Evolutionary conservation across 2,888 invertebrate species (phyloP).

Genomic region (Morpho helenor): DNA sequence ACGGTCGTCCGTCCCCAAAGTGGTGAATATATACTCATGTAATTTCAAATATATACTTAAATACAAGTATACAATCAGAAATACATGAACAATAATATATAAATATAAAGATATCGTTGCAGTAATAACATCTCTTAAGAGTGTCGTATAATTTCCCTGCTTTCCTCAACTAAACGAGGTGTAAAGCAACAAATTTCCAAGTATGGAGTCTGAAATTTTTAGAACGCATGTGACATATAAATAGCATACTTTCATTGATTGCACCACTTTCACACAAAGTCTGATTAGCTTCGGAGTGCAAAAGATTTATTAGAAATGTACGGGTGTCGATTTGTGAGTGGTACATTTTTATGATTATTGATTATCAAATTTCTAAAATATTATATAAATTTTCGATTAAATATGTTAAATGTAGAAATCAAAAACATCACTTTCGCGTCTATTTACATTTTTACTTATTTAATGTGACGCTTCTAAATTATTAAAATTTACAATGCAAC

Average conservation of each 20-base stretch:
- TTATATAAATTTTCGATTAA: too few relatives aligned
- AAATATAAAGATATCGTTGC: background rate
- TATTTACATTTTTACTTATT: too few relatives aligned
- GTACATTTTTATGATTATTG: conserved; percentile 2
- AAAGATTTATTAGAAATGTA: conserved; percentile 40
- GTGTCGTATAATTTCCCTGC: conserved; percentile 28
- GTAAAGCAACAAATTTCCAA: conserved; percentile 28
- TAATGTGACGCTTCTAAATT: too few relatives aligned
- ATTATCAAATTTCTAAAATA: too few relatives aligned
- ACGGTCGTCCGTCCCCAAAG: too few relatives aligned
- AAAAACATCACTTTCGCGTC: too few relatives aligned
- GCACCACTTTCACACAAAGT: conserved; percentile 50
- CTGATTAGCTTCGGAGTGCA: conserved; percentile 29
- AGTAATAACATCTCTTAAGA: conserved; percentile 37
- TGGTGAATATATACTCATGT: too few relatives aligned
- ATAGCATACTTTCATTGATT: conserved; percentile 44
- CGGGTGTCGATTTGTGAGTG: conserved; percentile 50
- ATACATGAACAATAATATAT: too few relatives aligned
- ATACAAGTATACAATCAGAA: too few relatives aligned
- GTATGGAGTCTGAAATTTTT: conserved; percentile 39
- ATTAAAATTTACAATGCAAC: too few relatives aligned
- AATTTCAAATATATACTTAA: too few relatives aligned
- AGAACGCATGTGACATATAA: conserved; percentile 42
- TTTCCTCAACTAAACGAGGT: conserved; percentile 46
- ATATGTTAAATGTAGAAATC: too few relatives aligned